Evolutionary conservation across 2,888 invertebrate species (phyloP), one percentile per base, ranked within the genome.

Genomic region (Diploptera punctata): DNA sequence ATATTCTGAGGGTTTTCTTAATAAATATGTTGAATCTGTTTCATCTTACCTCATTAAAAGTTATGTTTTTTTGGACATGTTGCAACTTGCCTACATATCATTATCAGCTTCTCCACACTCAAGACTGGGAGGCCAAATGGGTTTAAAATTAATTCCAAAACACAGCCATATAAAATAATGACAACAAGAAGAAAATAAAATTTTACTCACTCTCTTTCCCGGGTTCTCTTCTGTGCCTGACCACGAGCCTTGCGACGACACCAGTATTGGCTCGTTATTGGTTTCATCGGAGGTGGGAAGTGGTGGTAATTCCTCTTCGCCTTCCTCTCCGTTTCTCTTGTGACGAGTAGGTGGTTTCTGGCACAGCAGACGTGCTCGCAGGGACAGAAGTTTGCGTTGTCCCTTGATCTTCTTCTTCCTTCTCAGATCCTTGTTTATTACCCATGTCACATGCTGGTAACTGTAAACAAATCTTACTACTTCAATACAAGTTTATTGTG

Each of bases 201-300:
- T n/a, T n/a, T n/a, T n/a, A 83, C 87, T 86, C 80, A 90, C 89
- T 83, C 89, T 82, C 81, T 88, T 88, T 77, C 87, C 86, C 73
- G 88, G 86, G 78, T 85, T 86, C 73, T 85, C 83, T 26, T 79
- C 87, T 84, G 78, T 87, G 54, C 80, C 77, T 2, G 81, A 78
- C 0, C 62, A 49, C 10, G 33, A 16, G n/a, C 57, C 57, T 16
- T 29, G n/a, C 13, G 81, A 80, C 13, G 81, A 78, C 72, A 84
- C 83, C 68, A 86, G 81, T 67, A 86, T 84, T 38, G 86, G 85
- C 79, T 93, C 95, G 81, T 94, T 92, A 77, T 96, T 93, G 18
- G 95, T 95, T 81, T 95, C 94, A 97, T 97, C 97, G 1, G 97
- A 97, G 38, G 98, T 97, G 69, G 97, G 98, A 78, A 97, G 85